Evolutionary conservation across 2,888 invertebrate genomes (phyloP), one percentile per base, ranked within the genome.

Genomic region (Meiosimyza platycephala): DNA sequence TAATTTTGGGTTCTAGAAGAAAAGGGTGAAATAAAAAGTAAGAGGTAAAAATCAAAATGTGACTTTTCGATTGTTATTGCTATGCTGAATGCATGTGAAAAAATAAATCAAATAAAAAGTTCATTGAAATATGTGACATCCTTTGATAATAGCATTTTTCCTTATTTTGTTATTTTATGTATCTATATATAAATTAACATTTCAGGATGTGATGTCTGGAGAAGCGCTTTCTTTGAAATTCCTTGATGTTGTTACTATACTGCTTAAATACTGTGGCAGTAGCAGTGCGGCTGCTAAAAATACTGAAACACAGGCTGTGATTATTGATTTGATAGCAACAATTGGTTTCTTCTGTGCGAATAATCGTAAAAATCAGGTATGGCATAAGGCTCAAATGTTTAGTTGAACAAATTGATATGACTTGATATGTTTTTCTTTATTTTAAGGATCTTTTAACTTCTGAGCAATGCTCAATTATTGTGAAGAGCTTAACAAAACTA

Each of bases 321-420:
- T 88, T 64, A 85, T 87, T 71, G 88, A 88, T 80, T 80, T 88
- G 81, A 85, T 88, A 79, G 86, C 87, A 70, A 83, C 87, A 71
- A 76, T 88, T 76, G 86, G 87, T 74, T 87, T 87, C 82, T 85
- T 87, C 70, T 84, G 85, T 76, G 83, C 85, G 71, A 88, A 87
- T 77, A 87, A 85, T 81, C 83, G 82, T 16, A 79, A 84, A 74
- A 85, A 88, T 80, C 88, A 88, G 81, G 85, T 84, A 77, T 78
- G 77, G 72, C 12, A 4, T 15, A 18, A 60, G 68, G 0, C 28
- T 28, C 4, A 4, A 28, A 28, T 28, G 28, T 28, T 28, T 60
- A 15, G 6, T 18, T 47, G 11, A 13, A 47, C 48, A n/a, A 65
- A 33, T 59, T 50, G 28, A 47, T 3, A 2, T 22, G 28, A 6